These are phyloP conservation scores for Camelus dromedarius DNA, from an alignment of 2,113 vertebrate genomes.

Conservation along the genomic window DNA sequence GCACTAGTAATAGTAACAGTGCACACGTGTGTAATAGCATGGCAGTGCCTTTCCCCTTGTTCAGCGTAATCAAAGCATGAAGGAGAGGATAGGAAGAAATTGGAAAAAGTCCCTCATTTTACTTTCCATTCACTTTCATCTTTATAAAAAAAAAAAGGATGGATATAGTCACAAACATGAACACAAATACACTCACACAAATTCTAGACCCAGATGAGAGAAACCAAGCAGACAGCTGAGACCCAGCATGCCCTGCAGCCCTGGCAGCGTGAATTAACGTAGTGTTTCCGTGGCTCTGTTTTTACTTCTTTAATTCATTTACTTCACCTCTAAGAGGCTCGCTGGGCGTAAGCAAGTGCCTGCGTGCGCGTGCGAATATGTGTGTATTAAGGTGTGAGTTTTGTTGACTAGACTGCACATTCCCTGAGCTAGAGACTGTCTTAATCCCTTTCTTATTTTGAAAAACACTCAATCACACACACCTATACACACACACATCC, in stretches of 20 bases:
- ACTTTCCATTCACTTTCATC: background rate
- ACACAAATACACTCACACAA: background rate
- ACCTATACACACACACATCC: background rate
- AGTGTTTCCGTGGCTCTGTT: background rate
- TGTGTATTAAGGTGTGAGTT: background rate
- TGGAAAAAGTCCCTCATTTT: background rate
- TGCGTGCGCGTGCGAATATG: background rate
- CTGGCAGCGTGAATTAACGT: background rate
- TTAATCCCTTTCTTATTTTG: slow-evolving; percentile 9
- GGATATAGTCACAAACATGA: background rate
- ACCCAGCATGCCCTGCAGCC: background rate
- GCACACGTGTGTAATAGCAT: background rate
- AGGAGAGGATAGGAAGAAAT: background rate
- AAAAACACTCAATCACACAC: background rate
- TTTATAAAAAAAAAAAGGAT: background rate
- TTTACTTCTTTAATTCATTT: background rate
- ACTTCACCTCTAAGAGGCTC: background rate
- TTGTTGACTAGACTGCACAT: background rate
- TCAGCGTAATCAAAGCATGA: background rate
- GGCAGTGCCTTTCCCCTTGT: background rate
- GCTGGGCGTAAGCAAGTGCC: background rate
- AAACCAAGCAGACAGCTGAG: background rate
- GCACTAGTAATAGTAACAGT: background rate
- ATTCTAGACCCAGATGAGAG: background rate
- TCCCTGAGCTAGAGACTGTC: background rate